A percentile compares a stretch with the other conserved stretches of the same genome.
Conservation (phyloP, 2,888 invertebrate genomes). For the Itoplectis maculator region DNA sequence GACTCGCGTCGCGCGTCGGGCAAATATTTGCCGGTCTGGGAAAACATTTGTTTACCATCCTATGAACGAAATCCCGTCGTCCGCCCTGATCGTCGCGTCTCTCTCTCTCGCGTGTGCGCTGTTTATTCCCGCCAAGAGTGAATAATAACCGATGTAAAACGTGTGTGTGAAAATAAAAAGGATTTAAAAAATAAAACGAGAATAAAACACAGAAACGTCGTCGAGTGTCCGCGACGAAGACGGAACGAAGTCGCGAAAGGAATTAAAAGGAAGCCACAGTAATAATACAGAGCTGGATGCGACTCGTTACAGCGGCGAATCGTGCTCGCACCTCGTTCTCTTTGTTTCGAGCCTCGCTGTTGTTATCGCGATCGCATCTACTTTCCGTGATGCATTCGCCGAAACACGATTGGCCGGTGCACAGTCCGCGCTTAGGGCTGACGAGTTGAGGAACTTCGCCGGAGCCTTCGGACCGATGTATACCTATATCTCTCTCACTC, state of each 20-base stretch:
- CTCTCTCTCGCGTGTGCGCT: no score
- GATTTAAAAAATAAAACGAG: no score
- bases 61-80: no score
- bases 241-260: background rate
- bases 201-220: no score
- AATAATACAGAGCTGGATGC: no score
- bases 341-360: background rate
- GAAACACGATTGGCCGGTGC: background rate
- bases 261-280: background rate
- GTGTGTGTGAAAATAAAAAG: background rate
- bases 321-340: slow-evolving; percentile 1
- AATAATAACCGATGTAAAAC: background rate
- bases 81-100: no score
- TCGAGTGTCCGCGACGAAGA: no score
- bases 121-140: background rate
- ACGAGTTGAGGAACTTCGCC: slow-evolving; percentile 8
- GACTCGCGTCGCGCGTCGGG: no score
- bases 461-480: slow-evolving; percentile 16
- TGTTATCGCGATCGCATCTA: slow-evolving; percentile 15
- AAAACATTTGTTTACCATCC: no score
- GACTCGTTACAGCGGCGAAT: slow-evolving; percentile 1
- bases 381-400: slow-evolving; percentile 1
- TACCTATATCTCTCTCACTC: background rate
- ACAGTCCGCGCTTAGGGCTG: no score
- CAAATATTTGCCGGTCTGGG: no score